Conservation (phyloP, 2,888 invertebrate species). For the Apamea anceps region DNA sequence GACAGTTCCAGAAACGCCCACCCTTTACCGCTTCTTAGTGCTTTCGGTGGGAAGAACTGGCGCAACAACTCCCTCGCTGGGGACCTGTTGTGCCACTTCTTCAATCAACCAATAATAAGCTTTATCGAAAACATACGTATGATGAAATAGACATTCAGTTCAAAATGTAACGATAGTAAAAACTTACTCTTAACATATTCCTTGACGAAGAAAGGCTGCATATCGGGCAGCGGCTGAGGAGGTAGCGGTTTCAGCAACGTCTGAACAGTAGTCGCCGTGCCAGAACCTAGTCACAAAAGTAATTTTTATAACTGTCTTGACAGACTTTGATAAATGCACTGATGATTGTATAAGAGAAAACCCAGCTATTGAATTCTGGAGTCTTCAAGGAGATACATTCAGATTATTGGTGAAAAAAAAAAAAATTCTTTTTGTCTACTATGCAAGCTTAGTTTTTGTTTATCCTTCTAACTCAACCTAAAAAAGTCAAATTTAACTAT, state of each 20-base stretch:
- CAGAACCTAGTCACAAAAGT: constrained; percentile 69
- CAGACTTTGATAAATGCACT: background rate
- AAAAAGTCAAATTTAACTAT: background rate
- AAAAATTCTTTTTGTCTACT: background rate
- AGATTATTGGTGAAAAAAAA: background rate
- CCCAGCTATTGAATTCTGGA: background rate
- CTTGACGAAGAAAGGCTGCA: constrained; percentile 98
- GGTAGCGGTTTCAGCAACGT: constrained; percentile 95
- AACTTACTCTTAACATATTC: constrained; percentile 95
- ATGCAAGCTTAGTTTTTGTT: background rate
- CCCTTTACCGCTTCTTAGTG: too few species aligned
- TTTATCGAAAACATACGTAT: background rate
- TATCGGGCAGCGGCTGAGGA: constrained; percentile 96
- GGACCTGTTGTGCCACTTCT: too few species aligned
- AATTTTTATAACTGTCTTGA: background rate
- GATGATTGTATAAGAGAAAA: background rate
- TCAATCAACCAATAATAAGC: background rate
- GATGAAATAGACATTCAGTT: background rate
- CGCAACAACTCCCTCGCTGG: too few species aligned
- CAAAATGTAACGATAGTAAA: background rate
- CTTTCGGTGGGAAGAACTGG: too few species aligned
- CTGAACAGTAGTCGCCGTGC: constrained; percentile 89
- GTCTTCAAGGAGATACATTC: background rate
- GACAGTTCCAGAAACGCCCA: too few species aligned
- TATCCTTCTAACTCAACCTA: background rate